These are phyloP conservation scores for Lithobates pipiens DNA, from an alignment of 2,797 vertebrate species.

Conservation along the genomic window DNA sequence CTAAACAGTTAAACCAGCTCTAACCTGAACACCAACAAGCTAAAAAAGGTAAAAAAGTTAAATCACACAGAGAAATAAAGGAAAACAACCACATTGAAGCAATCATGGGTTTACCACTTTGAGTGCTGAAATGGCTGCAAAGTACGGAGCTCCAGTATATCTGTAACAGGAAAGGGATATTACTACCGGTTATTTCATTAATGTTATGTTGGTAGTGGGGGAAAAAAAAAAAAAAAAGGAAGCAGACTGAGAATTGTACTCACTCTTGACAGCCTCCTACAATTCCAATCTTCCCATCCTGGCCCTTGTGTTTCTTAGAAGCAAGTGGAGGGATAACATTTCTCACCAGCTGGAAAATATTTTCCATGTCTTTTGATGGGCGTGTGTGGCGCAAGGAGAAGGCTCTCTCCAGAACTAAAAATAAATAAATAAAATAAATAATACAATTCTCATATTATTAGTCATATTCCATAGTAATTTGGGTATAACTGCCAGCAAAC, in stretches of 20 bases:
- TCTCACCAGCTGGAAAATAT: slow-evolving; percentile 83
- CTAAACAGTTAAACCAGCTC: too few species aligned
- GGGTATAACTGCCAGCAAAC: neutral
- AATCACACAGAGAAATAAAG: neutral
- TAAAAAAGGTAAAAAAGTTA: too few species aligned
- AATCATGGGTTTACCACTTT: slow-evolving; percentile 88
- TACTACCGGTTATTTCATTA: neutral
- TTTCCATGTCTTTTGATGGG: slow-evolving; percentile 85
- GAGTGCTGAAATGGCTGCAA: slow-evolving; percentile 94
- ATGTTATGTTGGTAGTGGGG: neutral
- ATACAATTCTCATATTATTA: neutral
- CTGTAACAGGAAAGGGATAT: slow-evolving; percentile 70
- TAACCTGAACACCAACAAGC: too few species aligned
- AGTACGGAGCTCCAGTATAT: slow-evolving; percentile 97
- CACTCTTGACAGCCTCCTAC: slow-evolving; percentile 97
- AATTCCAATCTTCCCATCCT: slow-evolving; percentile 92
- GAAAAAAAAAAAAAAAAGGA: neutral
- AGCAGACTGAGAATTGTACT: slow-evolving; percentile 67
- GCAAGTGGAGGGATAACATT: slow-evolving; percentile 87
- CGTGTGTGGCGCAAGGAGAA: slow-evolving; percentile 78
- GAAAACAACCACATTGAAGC: neutral
- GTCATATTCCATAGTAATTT: too few species aligned
- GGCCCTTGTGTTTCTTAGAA: slow-evolving; percentile 93
- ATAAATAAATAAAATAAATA: slow-evolving; percentile 57
- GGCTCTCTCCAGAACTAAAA: slow-evolving; percentile 85